Percentiles rank a stretch among this genome's conserved stretches.
These are phyloP conservation scores for Pseudomyrmex pallidus DNA, from an alignment of 1,140 invertebrate species.

Conservation along the genomic window DNA sequence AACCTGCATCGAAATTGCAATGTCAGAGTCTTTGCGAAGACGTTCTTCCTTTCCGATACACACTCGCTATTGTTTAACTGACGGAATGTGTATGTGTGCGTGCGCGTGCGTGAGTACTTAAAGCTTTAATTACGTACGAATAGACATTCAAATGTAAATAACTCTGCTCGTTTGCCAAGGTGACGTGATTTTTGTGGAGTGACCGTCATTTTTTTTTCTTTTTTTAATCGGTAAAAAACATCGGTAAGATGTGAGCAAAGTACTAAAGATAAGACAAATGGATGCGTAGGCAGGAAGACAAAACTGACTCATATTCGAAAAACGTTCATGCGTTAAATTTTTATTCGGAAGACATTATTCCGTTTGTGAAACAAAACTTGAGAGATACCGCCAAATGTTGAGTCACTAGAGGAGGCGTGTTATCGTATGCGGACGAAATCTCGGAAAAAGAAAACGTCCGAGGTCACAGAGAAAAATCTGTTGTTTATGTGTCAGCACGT, in stretches of 20 bases:
- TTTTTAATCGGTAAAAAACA: no score
- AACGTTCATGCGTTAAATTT: no score
- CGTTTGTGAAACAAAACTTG: no score
- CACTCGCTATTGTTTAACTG: not conserved
- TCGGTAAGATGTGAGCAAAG: no score
- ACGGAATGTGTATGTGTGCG: not conserved
- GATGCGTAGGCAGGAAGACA: no score
- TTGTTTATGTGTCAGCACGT: conserved; percentile 74
- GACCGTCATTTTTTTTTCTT: no score
- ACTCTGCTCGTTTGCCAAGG: no score
- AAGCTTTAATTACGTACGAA: not conserved
- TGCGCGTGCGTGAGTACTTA: not conserved
- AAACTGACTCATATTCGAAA: no score
- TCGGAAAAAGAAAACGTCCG: conserved; percentile 22
- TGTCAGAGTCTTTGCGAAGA: not conserved
- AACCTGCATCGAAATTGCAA: conserved; percentile 41
- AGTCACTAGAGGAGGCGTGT: not conserved
- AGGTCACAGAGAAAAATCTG: conserved; percentile 57
- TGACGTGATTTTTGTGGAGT: no score
- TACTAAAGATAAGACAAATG: no score
- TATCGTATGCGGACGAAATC: conserved; percentile 12
- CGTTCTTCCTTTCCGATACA: not conserved
- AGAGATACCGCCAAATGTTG: no score
- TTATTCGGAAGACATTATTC: no score
- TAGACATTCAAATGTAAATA: not conserved